These are phyloP conservation scores for Lasioglossum albipes DNA, from an alignment of 1,140 invertebrate genomes.

Conservation along the genomic window DNA sequence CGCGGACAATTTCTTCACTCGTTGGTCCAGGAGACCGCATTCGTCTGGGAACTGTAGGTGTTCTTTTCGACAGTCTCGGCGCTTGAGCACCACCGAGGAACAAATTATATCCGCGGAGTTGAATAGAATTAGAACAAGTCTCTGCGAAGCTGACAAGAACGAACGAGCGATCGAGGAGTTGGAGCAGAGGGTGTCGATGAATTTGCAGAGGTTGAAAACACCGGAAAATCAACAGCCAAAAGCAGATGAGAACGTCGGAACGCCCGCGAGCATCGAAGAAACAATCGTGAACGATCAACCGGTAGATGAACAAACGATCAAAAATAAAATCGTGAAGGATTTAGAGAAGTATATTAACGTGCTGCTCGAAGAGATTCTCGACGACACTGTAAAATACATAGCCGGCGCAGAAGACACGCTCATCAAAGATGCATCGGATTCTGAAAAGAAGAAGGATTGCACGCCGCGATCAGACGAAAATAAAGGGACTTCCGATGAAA, in stretches of 20 bases:
- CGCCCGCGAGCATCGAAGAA: not conserved
- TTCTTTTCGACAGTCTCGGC: slow-evolving; percentile 71
- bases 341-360: slow-evolving; percentile 72
- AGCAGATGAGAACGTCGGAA: accelerated
- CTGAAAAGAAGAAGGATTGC: not conserved
- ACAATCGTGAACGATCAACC: not conserved
- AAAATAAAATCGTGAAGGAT: slow-evolving; percentile 71
- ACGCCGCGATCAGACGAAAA: not conserved
- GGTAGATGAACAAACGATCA: slow-evolving; percentile 63
- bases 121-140: slow-evolving; percentile 73
- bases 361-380: slow-evolving; percentile 70
- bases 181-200: slow-evolving; percentile 67
- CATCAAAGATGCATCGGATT: not conserved
- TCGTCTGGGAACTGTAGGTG: slow-evolving; percentile 76
- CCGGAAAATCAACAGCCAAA: not conserved
- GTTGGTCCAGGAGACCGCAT: slow-evolving; percentile 74
- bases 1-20: slow-evolving; percentile 76
- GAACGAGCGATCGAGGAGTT: slow-evolving; percentile 67
- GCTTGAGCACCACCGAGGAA: slow-evolving; percentile 67
- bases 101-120: slow-evolving; percentile 71
- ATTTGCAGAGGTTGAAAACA: slow-evolving; percentile 56
- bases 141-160: slow-evolving; percentile 71
- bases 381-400: slow-evolving; percentile 71
- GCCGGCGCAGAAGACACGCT: slow-evolving; percentile 24
- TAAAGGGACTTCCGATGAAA: not conserved